These are phyloP conservation scores for Phainopepla nitens DNA, from an alignment of 2,113 vertebrate genomes.

Conservation along the genomic window DNA sequence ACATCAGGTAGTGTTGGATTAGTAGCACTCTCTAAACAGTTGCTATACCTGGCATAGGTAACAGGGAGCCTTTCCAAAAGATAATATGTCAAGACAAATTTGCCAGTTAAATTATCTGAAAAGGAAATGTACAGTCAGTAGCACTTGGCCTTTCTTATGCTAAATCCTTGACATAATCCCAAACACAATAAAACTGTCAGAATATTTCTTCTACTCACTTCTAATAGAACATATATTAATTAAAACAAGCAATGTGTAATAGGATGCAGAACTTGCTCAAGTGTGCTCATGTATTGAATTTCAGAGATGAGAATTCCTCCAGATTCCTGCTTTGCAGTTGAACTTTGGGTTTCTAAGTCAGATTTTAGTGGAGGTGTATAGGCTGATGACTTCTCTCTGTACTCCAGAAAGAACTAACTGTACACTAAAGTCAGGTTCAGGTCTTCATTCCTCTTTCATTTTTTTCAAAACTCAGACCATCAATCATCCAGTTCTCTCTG, in stretches of 20 bases:
- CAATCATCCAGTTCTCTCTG: background rate
- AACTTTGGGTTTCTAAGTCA: background rate
- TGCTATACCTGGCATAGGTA: slow-evolving; percentile 10
- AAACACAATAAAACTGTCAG: slow-evolving; percentile 26
- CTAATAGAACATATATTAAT: slow-evolving; percentile 13
- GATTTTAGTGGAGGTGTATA: background rate
- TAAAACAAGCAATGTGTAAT: slow-evolving; percentile 23
- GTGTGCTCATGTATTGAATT: background rate
- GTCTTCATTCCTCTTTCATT: background rate
- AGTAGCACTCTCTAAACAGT: background rate
- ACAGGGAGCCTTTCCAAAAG: background rate
- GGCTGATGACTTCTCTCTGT: background rate
- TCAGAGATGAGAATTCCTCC: slow-evolving; percentile 14
- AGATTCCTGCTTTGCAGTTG: background rate
- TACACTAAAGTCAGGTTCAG: background rate
- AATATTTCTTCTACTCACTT: background rate
- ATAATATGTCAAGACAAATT: background rate
- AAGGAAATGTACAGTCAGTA: slow-evolving; percentile 14
- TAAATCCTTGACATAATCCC: slow-evolving; percentile 2
- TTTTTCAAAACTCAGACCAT: background rate
- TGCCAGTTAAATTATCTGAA: background rate
- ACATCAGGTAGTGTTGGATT: background rate
- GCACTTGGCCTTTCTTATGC: background rate
- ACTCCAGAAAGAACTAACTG: background rate
- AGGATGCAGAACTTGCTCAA: background rate